Base-by-base conservation (phyloP, 2,888 invertebrate genomes). In the Cancer borealis region DNA sequence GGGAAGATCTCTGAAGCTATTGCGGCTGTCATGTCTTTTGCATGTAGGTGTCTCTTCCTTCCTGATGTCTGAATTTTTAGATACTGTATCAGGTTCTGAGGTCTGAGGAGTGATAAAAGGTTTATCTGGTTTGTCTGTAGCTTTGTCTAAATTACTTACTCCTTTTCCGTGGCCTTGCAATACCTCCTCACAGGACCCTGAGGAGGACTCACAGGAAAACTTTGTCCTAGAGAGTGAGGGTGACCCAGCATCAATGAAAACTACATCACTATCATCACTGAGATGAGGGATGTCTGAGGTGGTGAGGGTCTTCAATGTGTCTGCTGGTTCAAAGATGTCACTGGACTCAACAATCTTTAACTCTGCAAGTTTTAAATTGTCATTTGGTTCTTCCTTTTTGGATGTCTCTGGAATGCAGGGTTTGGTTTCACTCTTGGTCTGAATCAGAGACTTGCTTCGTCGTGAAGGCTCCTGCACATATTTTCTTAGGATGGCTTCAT, bases 211-310 rank as follows among this genome's bases (percentile, higher is more conserved):
- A 73, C 88, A 88, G 26, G 14, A 88, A 17, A 49, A 39, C 26
- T 91, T 91, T 26, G 60, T 46, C 60, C 91, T 91, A 0, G 91
- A 14, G 21, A 91, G 87, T 26, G 79, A 12, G 21, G 93, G 93
- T 45, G 94, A 94, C 6, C 30, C 73, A 26, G 89, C 94, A 91
- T 94, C 94, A 47, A 94, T 92, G 47, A 92, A 94, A 3, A 87
- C 92, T 21, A 92, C 92, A 87, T 94, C 94, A 91, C 92, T 92
- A 49, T 91, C 92, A 46, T 94, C 94, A 89, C 88, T 92, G 26
- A 39, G 88, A 8, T 92, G 88, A 54, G 88, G 26, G n/a, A 93
- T 87, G 60, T 93, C 93, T n/a, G 60, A 47, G 6, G 89, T 88
- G 60, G 88, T 87, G 79, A 89, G 89, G 14, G 21, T 66, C n/a